phyloP scores from a whole-genome alignment of 1,140 invertebrate genomes.

The Cydia splendana region DNA sequence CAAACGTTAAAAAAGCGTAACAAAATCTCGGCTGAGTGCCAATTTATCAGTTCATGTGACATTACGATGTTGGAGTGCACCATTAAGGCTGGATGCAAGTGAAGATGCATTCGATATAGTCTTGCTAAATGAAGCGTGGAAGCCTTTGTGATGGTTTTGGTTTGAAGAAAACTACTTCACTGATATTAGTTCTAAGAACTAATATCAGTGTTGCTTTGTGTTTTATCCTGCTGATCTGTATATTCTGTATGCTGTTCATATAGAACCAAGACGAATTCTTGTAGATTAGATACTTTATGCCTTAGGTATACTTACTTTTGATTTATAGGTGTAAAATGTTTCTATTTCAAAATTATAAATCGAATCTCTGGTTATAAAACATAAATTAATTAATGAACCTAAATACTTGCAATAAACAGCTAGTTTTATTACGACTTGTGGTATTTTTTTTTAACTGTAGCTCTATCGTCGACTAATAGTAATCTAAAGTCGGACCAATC shows the following conservation, averaged over 20 bases:
- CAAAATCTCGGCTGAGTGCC: constrained; percentile 41
- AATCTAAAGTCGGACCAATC: too few relatives aligned
- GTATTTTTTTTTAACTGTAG: too few relatives aligned
- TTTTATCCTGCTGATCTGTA: not conserved
- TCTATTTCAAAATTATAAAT: not conserved
- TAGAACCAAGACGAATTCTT: not conserved
- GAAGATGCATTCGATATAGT: constrained; percentile 73
- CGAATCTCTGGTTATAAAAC: not conserved
- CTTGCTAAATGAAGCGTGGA: constrained; percentile 76
- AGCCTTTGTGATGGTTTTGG: constrained; percentile 52
- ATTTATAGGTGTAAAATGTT: not conserved
- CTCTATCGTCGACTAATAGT: too few relatives aligned
- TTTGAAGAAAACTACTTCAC: too few relatives aligned
- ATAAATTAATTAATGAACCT: too few relatives aligned
- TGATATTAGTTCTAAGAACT: too few relatives aligned
- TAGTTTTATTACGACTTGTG: too few relatives aligned
- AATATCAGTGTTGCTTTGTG: not conserved
- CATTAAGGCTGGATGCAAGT: constrained; percentile 58
- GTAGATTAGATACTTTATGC: not conserved
- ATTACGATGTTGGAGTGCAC: constrained; percentile 43
- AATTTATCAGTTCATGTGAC: constrained; percentile 49
- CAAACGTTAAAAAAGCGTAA: constrained; percentile 2
- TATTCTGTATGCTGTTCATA: not conserved
- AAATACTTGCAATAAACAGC: too few relatives aligned
- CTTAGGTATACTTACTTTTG: not conserved